Evolutionary conservation across 2,113 vertebrate genomes (phyloP).

Genomic region (Osmerus mordax): DNA sequence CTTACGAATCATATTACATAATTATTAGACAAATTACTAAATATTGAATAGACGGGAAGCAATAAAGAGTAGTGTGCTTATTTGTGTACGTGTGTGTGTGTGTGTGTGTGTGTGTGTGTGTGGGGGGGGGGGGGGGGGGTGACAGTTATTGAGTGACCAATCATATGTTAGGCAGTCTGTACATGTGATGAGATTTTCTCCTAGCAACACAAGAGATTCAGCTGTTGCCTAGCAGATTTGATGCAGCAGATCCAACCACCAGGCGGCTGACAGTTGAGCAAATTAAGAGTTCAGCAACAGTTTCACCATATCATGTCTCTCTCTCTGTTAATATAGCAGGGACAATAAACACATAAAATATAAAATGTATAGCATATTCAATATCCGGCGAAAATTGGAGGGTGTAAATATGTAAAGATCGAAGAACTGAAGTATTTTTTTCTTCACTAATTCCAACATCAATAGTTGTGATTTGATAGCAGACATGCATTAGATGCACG

Average conservation of each 20-base stretch:
- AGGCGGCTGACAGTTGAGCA: background rate
- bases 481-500: too few relatives aligned
- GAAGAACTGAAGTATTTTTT: too few relatives aligned
- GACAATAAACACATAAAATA: too few relatives aligned
- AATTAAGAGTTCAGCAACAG: constrained; percentile 14
- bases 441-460: too few relatives aligned
- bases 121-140: background rate
- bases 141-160: constrained; percentile 4
- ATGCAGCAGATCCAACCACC: constrained; percentile 16
- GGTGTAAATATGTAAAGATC: too few relatives aligned
- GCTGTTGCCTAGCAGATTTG: constrained; percentile 47
- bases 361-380: too few relatives aligned
- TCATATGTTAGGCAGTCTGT: constrained; percentile 6
- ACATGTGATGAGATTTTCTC: constrained; percentile 26
- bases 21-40: too few relatives aligned
- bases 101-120: background rate
- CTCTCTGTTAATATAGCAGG: too few relatives aligned
- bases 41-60: too few relatives aligned
- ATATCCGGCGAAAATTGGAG: too few relatives aligned
- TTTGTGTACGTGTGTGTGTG: background rate
- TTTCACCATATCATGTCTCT: constrained; percentile 9
- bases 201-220: constrained; percentile 27
- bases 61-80: background rate
- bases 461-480: too few relatives aligned
- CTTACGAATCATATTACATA: too few relatives aligned